phyloP scores from a whole-genome alignment of 2,113 vertebrate species.

The Tachysurus fulvidraco region DNA sequence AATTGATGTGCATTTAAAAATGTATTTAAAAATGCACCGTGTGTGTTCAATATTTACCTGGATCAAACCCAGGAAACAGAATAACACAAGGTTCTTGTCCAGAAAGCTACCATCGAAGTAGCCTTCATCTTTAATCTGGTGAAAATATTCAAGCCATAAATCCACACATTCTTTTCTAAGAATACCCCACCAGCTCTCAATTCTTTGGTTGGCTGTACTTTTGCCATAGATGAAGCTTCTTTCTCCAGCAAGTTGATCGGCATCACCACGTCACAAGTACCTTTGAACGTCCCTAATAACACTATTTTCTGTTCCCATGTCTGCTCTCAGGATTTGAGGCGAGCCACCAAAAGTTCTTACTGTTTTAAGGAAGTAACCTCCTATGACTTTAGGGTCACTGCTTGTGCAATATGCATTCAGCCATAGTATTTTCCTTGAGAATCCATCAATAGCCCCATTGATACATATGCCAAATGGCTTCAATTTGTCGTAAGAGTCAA shows the following conservation, averaged over 20 bases:
- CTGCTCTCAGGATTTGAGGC: not conserved
- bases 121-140: too few species aligned
- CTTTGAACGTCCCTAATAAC: not conserved
- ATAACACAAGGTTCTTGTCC: too few species aligned
- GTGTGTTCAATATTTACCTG: too few species aligned
- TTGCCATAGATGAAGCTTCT: not conserved
- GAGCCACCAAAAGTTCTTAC: not conserved
- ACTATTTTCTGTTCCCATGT: not conserved
- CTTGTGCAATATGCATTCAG: slow-evolving; percentile 25
- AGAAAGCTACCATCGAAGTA: too few species aligned
- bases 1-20: too few species aligned
- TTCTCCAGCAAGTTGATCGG: not conserved
- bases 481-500: slow-evolving; percentile 41
- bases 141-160: too few species aligned
- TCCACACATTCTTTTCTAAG: too few species aligned
- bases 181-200: too few species aligned
- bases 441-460: slow-evolving; percentile 12
- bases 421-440: slow-evolving; percentile 27
- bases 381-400: slow-evolving; percentile 32
- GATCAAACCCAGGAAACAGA: too few species aligned
- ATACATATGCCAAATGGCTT: slow-evolving; percentile 38
- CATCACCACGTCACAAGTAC: not conserved
- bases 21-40: too few species aligned
- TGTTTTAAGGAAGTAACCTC: not conserved
- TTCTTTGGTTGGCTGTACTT: too few species aligned